Percentiles rank a stretch among this genome's conserved stretches.
These are phyloP conservation scores for Mimas tiliae DNA, from an alignment of 2,888 invertebrate species.

Conservation along the genomic window DNA sequence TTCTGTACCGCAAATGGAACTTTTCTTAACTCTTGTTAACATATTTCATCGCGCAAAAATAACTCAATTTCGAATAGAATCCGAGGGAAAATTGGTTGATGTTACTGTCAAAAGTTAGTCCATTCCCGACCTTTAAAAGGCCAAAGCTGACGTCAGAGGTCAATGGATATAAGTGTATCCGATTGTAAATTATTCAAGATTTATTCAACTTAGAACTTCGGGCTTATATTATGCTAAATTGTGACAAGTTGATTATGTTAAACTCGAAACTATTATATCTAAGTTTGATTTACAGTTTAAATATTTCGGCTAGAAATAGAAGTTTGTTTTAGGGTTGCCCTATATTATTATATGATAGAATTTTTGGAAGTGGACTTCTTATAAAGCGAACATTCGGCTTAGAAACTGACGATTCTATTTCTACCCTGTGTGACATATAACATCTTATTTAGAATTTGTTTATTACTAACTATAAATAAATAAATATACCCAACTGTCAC, in stretches of 20 bases:
- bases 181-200: slow-evolving; percentile 17
- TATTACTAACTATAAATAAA: no score
- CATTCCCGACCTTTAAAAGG: background rate
- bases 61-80: background rate
- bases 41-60: background rate
- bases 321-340: background rate
- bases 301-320: background rate
- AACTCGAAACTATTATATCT: background rate
- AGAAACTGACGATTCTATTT: no score
- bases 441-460: no score
- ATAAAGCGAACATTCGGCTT: no score
- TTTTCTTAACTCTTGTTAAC: no score
- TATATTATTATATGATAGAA: no score
- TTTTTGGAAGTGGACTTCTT: no score
- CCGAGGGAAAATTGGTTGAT: background rate
- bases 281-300: background rate
- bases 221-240: slow-evolving; percentile 8
- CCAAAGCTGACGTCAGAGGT: background rate
- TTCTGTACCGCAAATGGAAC: no score
- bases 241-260: slow-evolving; percentile 4
- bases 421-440: no score
- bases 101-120: slow-evolving; percentile 1
- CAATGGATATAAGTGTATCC: background rate
- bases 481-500: no score
- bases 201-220: background rate